Evolutionary conservation across 2,797 vertebrate genomes (phyloP).

Genomic region (Streptopelia turtur): DNA sequence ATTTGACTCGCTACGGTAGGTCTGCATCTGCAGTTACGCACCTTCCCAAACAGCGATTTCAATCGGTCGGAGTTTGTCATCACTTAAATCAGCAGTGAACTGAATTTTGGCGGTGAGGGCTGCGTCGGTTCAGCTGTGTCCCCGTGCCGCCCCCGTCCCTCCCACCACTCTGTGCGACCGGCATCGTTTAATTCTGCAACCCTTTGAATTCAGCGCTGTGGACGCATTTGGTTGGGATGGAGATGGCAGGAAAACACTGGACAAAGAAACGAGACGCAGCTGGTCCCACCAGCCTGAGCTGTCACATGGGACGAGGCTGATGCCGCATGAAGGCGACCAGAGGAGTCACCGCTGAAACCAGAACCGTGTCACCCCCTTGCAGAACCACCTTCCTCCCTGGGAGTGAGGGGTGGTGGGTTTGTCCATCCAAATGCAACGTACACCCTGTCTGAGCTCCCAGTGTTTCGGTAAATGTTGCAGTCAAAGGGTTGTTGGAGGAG

Average conservation of each 20-base stretch:
- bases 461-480: not conserved
- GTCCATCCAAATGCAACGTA: fast-evolving
- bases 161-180: fast-evolving
- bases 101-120: not conserved
- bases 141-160: not conserved
- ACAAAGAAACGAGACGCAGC: fast-evolving
- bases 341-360: not conserved
- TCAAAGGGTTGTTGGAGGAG: not conserved
- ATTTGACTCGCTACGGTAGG: fast-evolving
- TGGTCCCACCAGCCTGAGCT: fast-evolving
- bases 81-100: fast-evolving
- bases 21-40: not conserved
- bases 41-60: fast-evolving
- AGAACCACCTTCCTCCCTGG: not conserved
- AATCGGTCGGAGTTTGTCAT: not conserved
- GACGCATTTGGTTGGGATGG: fast-evolving
- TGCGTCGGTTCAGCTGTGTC: not conserved
- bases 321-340: not conserved
- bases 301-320: not conserved
- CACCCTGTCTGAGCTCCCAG: not conserved
- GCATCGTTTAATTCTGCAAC: fast-evolving
- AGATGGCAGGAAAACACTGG: not conserved
- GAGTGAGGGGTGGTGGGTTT: not conserved
- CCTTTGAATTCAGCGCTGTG: fast-evolving
- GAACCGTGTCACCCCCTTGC: not conserved